Conservation (phyloP, 2,113 vertebrate species). For the Chloebia gouldiae region DNA sequence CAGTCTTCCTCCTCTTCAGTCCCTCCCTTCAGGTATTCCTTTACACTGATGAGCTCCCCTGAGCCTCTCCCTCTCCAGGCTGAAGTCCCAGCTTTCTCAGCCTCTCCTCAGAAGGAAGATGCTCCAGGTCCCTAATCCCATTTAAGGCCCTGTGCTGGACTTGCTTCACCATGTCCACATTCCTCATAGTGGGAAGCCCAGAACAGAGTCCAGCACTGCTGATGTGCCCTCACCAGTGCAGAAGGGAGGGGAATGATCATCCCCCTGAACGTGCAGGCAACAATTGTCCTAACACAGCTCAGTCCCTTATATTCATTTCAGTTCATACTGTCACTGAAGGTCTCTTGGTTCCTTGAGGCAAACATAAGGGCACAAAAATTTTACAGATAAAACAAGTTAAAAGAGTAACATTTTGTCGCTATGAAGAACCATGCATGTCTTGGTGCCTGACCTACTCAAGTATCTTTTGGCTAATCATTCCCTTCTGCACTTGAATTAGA, state of each 20-base stretch:
- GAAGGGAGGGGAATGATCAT: background rate
- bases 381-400: background rate
- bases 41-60: background rate
- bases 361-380: background rate
- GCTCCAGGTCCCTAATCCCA: background rate
- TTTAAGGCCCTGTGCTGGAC: background rate
- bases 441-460: background rate
- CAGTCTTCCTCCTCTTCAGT: background rate
- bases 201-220: background rate
- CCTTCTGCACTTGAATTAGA: background rate
- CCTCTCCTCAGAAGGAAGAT: background rate
- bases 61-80: background rate
- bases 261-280: background rate
- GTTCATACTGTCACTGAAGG: background rate
- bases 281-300: background rate
- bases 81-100: background rate
- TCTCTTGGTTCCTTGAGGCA: background rate
- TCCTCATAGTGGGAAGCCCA: background rate
- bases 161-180: background rate
- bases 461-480: background rate
- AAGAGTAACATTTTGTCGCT: background rate
- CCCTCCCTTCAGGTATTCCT: background rate
- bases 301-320: background rate
- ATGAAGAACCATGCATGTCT: background rate
- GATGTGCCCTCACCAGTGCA: rapidly evolving